Conservation (phyloP, 2,797 vertebrate species). For the Hephaestus fuliginosus region DNA sequence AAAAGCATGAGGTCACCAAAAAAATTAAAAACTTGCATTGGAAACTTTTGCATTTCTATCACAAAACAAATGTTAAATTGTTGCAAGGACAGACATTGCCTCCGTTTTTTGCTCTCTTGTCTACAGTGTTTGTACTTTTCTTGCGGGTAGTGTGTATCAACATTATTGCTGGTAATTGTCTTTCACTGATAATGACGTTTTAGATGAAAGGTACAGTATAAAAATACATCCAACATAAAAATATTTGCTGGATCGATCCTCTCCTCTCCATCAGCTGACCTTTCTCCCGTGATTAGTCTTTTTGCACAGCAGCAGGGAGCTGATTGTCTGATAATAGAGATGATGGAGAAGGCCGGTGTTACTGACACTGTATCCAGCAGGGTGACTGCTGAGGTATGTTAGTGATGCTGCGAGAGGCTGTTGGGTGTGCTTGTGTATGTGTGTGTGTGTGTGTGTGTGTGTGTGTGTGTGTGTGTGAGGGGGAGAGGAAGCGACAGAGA, state of each 20-base stretch:
- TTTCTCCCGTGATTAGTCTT: slow-evolving; percentile 35
- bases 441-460: slow-evolving; percentile 11
- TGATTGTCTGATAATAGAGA: slow-evolving; percentile 19
- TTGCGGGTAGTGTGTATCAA: neutral
- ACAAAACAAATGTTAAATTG: neutral
- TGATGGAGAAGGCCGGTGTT: slow-evolving; percentile 10
- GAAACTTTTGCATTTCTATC: neutral
- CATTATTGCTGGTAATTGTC: neutral
- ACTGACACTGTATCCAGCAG: slow-evolving; percentile 9
- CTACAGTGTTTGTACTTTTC: neutral
- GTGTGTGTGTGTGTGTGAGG: no score
- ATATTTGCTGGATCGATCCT: neutral
- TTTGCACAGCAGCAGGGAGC: slow-evolving; percentile 34
- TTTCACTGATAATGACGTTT: neutral
- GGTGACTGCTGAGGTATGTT: neutral
- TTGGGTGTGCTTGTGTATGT: neutral
- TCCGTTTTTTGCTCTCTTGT: neutral
- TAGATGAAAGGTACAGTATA: neutral
- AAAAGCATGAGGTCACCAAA: neutral
- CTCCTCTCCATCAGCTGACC: slow-evolving; percentile 39
- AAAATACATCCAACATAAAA: neutral
- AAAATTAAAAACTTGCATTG: neutral
- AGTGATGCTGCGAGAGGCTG: neutral
- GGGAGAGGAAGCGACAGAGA: neutral
- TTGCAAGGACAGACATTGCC: neutral